A percentile compares a stretch with the other conserved stretches of the same genome.
These are phyloP conservation scores for Aviceda subcristata DNA, from an alignment of 2,113 vertebrate genomes.

Conservation along the genomic window DNA sequence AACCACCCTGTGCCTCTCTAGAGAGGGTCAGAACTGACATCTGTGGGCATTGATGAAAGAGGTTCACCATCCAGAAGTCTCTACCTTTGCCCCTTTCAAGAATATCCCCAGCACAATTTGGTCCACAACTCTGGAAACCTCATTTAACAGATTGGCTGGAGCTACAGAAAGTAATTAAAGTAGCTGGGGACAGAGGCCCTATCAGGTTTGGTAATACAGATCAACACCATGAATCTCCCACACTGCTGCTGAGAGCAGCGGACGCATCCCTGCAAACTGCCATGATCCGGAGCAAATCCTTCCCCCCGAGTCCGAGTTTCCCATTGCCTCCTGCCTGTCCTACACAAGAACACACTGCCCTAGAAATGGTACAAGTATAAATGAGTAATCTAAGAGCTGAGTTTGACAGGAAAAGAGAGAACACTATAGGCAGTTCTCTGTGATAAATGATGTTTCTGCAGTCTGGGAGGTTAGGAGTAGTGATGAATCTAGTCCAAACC, in stretches of 20 bases:
- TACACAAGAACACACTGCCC: constrained; percentile 2
- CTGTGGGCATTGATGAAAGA: background rate
- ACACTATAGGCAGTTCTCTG: background rate
- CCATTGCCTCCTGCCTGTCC: background rate
- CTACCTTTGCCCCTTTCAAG: background rate
- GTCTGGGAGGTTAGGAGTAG: background rate
- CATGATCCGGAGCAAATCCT: rapidly evolving
- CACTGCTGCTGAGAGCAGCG: background rate
- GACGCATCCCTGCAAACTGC: background rate
- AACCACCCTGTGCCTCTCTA: background rate
- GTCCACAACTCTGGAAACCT: background rate
- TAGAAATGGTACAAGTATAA: background rate
- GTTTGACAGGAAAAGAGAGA: constrained; percentile 1
- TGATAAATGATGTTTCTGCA: background rate
- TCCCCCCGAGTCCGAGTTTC: background rate
- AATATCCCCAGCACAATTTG: background rate
- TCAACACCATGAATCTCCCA: background rate
- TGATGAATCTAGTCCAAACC: constrained; percentile 1
- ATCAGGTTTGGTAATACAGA: background rate
- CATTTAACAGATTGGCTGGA: background rate
- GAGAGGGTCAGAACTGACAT: background rate
- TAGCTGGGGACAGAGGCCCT: background rate
- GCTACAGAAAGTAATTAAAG: background rate
- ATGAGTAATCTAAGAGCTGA: background rate
- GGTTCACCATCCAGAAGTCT: background rate